These are phyloP conservation scores for Orthosia cruda DNA, from an alignment of 2,888 invertebrate genomes.

Conservation along the genomic window DNA sequence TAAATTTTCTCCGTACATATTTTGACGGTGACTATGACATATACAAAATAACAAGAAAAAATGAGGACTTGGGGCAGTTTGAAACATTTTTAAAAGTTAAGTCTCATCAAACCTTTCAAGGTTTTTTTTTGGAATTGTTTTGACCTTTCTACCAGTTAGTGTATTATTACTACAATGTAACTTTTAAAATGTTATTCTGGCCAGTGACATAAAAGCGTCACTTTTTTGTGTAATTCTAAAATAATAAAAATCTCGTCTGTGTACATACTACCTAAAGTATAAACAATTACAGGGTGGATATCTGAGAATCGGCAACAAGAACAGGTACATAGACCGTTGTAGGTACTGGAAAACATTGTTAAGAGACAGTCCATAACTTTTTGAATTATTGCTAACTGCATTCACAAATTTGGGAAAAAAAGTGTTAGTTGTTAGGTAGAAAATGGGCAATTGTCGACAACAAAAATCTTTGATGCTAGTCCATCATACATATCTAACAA, in stretches of 20 bases:
- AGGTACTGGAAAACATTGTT: too few relatives aligned
- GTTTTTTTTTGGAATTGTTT: background rate
- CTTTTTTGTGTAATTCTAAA: background rate
- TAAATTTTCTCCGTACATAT: background rate
- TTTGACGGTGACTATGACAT: slow-evolving; percentile 4
- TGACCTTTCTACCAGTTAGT: background rate
- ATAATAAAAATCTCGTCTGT: background rate
- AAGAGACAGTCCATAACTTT: too few relatives aligned
- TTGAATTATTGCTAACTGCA: background rate
- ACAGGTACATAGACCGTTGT: too few relatives aligned
- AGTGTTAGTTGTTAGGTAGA: background rate
- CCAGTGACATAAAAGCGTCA: background rate
- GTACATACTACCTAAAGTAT: background rate
- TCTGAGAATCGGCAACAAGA: background rate
- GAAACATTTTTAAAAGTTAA: background rate
- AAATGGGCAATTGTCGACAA: background rate
- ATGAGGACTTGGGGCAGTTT: background rate
- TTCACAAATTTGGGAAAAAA: background rate
- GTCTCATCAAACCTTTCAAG: background rate
- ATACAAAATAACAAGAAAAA: background rate
- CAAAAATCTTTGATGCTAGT: too few relatives aligned
- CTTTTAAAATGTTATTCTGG: background rate
- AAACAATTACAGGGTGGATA: background rate
- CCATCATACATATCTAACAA: background rate
- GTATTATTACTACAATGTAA: background rate